phyloP scores from a whole-genome alignment of 1,140 invertebrate genomes.

The Anastrepha obliqua region DNA sequence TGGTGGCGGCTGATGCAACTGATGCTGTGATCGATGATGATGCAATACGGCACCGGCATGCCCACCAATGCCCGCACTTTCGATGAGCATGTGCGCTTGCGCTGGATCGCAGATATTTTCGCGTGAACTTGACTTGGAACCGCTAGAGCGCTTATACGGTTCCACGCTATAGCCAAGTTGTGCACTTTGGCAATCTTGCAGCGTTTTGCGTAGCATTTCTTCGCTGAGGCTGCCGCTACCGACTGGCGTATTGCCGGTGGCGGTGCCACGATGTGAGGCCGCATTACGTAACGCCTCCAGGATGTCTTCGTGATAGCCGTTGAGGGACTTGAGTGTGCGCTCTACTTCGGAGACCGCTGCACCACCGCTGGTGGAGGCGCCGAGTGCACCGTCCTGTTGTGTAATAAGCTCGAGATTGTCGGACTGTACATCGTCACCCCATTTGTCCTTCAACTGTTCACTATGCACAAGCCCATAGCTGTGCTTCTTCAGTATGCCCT shows the following conservation, averaged over 20 bases:
- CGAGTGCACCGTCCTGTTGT: conserved; percentile 81
- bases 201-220: conserved; percentile 79
- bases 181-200: conserved; percentile 79
- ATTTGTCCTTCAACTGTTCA: conserved; percentile 80
- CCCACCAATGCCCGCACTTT: conserved; percentile 62
- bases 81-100: conserved; percentile 74
- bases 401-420: conserved; percentile 83
- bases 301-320: conserved; percentile 95
- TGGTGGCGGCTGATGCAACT: conserved; percentile 69
- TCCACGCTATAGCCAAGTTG: conserved; percentile 75
- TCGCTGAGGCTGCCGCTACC: conserved; percentile 79
- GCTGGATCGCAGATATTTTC: conserved; percentile 81
- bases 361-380: conserved; percentile 75
- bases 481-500: conserved; percentile 92
- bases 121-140: conserved; percentile 75
- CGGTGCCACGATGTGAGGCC: conserved; percentile 81
- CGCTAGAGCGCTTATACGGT: conserved; percentile 79
- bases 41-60: conserved; percentile 66
- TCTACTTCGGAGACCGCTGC: conserved; percentile 85
- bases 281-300: conserved; percentile 89
- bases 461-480: conserved; percentile 83
- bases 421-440: conserved; percentile 83
- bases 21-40: conserved; percentile 72
- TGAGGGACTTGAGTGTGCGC: conserved; percentile 87
- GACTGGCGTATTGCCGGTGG: conserved; percentile 77